phyloP scores from a whole-genome alignment of 2,797 vertebrate genomes.

The Anas bahamensis region DNA sequence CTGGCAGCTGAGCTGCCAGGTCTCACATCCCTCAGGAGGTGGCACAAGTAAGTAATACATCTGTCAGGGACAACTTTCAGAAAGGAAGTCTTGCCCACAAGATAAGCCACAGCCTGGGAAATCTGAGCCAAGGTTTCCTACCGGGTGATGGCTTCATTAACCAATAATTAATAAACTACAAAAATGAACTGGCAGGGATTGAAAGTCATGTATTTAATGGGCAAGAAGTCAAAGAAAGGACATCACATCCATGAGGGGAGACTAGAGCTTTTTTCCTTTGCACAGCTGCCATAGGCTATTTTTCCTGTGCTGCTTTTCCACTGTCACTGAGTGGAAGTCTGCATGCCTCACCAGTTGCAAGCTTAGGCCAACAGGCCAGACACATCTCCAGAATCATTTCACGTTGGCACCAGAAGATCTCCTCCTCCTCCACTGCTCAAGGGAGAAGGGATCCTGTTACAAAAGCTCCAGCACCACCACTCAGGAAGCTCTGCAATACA shows the following conservation, averaged over 20 bases:
- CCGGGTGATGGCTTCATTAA: background rate
- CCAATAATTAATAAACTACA: background rate
- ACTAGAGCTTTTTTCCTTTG: background rate
- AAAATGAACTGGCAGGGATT: background rate
- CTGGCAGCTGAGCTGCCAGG: background rate
- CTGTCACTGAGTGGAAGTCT: background rate
- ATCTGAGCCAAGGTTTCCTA: background rate
- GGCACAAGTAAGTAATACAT: background rate
- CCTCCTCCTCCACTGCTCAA: background rate
- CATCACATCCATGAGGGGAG: background rate
- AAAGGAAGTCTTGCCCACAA: background rate
- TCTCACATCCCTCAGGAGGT: background rate
- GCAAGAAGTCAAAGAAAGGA: background rate
- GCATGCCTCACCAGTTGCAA: background rate
- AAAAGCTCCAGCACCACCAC: background rate
- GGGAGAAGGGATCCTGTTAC: background rate
- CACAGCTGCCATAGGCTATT: background rate
- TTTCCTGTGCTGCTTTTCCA: background rate
- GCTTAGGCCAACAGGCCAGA: background rate
- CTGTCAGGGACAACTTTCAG: background rate
- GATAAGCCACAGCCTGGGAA: background rate
- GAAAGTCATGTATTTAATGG: background rate
- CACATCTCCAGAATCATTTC: background rate
- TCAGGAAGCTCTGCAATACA: background rate
- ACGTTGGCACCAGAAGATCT: background rate